A percentile compares a stretch with the other conserved stretches of the same genome.
Evolutionary conservation across 2,888 invertebrate species (phyloP).

Genomic region (Caradrina clavipalpis): DNA sequence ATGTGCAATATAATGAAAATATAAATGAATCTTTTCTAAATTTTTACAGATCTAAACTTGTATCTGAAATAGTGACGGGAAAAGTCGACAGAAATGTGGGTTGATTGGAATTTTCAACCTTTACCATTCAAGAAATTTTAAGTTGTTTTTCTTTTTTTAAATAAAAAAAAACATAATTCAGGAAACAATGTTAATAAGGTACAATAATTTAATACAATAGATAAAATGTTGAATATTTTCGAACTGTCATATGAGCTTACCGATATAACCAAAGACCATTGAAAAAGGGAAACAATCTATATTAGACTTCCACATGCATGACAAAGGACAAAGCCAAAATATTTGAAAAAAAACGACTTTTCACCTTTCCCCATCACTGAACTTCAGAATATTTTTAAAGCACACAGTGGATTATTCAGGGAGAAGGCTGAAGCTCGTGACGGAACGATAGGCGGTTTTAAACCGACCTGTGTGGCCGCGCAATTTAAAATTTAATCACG

Average conservation of each 20-base stretch:
- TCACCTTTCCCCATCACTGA: constrained; percentile 8
- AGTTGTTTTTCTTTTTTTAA: too few relatives aligned
- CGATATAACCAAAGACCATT: neutral
- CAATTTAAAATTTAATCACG: constrained; percentile 83
- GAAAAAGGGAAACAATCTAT: neutral
- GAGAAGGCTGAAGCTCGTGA: constrained; percentile 69
- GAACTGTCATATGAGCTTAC: too few relatives aligned
- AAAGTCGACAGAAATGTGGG: neutral
- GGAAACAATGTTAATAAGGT: too few relatives aligned
- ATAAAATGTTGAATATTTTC: too few relatives aligned
- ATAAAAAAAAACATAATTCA: too few relatives aligned
- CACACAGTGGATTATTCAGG: constrained; percentile 68
- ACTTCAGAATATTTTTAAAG: constrained; percentile 51
- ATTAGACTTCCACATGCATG: neutral
- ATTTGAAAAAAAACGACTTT: constrained; percentile 10
- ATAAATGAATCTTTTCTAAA: too few relatives aligned
- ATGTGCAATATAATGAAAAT: too few relatives aligned
- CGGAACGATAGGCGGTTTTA: constrained; percentile 68
- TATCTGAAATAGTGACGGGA: neutral
- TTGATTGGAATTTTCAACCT: too few relatives aligned
- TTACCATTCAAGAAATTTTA: too few relatives aligned
- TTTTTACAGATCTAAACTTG: too few relatives aligned
- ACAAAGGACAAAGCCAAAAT: neutral
- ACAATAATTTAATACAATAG: too few relatives aligned
- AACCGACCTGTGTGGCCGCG: constrained; percentile 75